Base-by-base conservation (phyloP, 2,113 vertebrate species). In the Lophotis ruficrista region DNA sequence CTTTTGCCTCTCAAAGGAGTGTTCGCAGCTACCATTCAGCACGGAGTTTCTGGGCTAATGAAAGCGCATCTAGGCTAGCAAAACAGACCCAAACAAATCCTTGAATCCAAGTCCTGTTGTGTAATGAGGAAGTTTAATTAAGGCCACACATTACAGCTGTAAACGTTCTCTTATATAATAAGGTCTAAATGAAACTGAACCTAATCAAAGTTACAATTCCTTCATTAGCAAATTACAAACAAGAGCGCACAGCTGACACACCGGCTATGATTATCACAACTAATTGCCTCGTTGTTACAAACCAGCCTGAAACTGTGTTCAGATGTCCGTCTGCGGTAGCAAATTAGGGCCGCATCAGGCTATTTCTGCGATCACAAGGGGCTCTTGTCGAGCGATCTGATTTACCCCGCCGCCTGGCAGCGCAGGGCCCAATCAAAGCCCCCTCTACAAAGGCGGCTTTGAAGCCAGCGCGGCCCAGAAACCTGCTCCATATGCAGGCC, bases 191-290 rank as follows among this genome's bases (percentile, higher is more conserved):
- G 98, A 98, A 99, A 98, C 98, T 97, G 98, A 98, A 98, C 98
- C 98, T 99, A 98, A 99, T 99, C 99, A 99, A 98, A 99, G 98
- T 98, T 98, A 98, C 98, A 98, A 99, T 99, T 99, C 98, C 99
- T 99, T 99, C 99, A 99, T 99, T 99, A 99, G 98, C 97, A 98
- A 99, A 99, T 99, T 99, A 99, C 98, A 99, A 99, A 99, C 98
- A 99, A 99, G 99, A 98, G 98, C 82, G 70, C 97, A 57, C 98
- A 98, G 98, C 97, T 98, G 98, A 99, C 98, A 98, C 96, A 98
- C 98, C 96, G 97, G 98, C 98, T 94, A 95, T 97, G 98, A 99
- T 99, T 98, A 99, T 98, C 93, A 91, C 98, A 97, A 95, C 98
- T 99, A 99, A 99, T 99, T 99, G 98, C 99, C 99, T 99, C 98